These are phyloP conservation scores for Smithornis capensis DNA, from an alignment of 2,113 vertebrate species.

Conservation along the genomic window DNA sequence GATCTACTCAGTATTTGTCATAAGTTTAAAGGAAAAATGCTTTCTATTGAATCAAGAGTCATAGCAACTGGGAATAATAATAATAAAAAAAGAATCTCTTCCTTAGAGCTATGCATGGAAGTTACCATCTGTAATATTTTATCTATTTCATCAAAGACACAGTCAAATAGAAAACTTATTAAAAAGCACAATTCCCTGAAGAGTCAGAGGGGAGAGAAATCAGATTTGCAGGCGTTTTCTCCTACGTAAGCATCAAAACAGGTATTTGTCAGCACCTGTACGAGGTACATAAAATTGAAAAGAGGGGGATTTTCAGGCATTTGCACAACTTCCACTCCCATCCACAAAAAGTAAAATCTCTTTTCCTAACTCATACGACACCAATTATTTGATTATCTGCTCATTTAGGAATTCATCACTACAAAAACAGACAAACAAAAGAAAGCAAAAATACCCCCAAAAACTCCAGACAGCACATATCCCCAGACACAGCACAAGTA, in stretches of 20 bases:
- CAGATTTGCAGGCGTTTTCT: not conserved
- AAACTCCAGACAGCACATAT: not conserved
- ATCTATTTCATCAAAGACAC: not conserved
- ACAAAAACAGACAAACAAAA: not conserved
- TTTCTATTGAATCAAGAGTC: not conserved
- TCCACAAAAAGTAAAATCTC: not conserved
- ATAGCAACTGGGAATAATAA: not conserved
- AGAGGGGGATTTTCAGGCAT: not conserved
- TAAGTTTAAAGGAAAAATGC: not conserved
- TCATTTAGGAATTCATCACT: not conserved
- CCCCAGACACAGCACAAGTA: not conserved
- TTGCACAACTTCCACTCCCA: not conserved
- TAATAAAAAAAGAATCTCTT: not conserved
- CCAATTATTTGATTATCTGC: not conserved
- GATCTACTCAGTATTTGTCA: not conserved
- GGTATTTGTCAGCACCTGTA: not conserved
- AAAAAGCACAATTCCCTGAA: not conserved
- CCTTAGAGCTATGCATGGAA: not conserved
- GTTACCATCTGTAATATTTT: not conserved
- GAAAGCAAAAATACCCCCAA: not conserved
- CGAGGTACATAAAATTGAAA: not conserved
- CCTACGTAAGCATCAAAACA: not conserved
- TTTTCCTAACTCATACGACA: not conserved
- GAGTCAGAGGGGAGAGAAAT: not conserved
- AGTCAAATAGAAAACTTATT: not conserved